Base-by-base conservation (phyloP, 1,140 invertebrate species). In the Psilanteris sp. region DNA sequence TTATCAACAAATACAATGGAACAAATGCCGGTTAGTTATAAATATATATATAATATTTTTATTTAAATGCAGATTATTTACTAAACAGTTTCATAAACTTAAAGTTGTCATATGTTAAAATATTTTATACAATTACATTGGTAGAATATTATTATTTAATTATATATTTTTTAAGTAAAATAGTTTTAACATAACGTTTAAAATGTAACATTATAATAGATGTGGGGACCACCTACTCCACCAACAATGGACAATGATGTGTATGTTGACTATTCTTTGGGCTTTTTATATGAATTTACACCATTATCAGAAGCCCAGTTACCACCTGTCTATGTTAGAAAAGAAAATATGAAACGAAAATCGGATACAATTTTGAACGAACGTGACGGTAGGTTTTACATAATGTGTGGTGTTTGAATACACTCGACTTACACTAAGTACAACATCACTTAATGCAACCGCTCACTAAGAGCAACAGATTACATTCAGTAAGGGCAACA, bases 191-290 rank as follows among this genome's bases (percentile, higher is more conserved):
- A 20, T 5, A 20, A 20, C 2, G 29, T 44, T 29, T 29, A 3
- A 13, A 20, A 9, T n/a, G n/a, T n/a, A 14, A 13, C 3, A 34
- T 37, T 15, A 24, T n/a, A 37, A 41, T 20, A 98, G 97, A 93
- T 98, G 90, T 98, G 97, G 96, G 94, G 94, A 77, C 97, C 97
- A 59, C 97, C 96, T 54, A 98, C 96, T 7, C 96, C 97, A 64
- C 96, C 97, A 3, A 93, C 94, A 81, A 94, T 95, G 84, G 95
- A 97, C 72, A 93, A 93, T 83, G 96, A 98, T 85, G 92, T 97
- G 5, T 98, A 97, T 88, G 93, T 97, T 59, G 96, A 98, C 85
- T 92, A 93, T 77, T 93, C 93, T 34, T 83, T 96, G 79, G 91
- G 92, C 20, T 96, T 96, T 81, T 90, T 98, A 34, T 98, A 98